Base-by-base conservation (phyloP, 2,113 vertebrate genomes). In the Morone chrysops region DNA sequence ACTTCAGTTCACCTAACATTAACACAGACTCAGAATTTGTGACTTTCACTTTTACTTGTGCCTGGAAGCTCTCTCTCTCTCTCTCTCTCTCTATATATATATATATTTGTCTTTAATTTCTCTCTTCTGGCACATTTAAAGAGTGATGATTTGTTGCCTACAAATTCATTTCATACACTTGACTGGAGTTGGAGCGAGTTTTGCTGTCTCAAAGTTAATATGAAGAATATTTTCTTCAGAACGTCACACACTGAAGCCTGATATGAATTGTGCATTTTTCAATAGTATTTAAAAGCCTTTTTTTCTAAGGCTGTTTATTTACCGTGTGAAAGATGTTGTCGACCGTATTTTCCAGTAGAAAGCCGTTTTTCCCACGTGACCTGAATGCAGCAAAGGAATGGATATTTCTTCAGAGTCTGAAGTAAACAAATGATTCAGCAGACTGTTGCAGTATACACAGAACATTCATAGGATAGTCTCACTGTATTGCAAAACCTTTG, bases 401-500 rank as follows among this genome's bases (percentile, higher is more conserved):
- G 72, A 70, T 63, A 60, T 84, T 83, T 60, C 81, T 62, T 69
- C 10, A 0, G 20, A 80, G 65, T 38, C 40, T 75, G 70, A 84
- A 50, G 69, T 81, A 86, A 90, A 89, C 77, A 78, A 67, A 88
- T 83, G 81, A 86, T 79, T 87, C 86, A 85, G 80, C 72, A 51
- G 45, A 3, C 50, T 73, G 66, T 18, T 53, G 45, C 47, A 77
- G 72, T 45, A 38, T 16, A 59, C 40, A 59, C 60, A 56, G 20
- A 53, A 11, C 40, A 75, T 78, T 50, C 65, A 43, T 62, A 18
- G 10, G 45, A 25, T n/a, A 17, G 77, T 6, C 25, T 7, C 50
- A n/a, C 31, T 31, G 67, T 54, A 31, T 62, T 51, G 8, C 18
- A 22, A 57, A 54, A 57, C 11, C 22, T 68, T 45, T 25, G 22